phyloP scores from a whole-genome alignment of 2,113 vertebrate species.

The Amphiprion ocellaris region DNA sequence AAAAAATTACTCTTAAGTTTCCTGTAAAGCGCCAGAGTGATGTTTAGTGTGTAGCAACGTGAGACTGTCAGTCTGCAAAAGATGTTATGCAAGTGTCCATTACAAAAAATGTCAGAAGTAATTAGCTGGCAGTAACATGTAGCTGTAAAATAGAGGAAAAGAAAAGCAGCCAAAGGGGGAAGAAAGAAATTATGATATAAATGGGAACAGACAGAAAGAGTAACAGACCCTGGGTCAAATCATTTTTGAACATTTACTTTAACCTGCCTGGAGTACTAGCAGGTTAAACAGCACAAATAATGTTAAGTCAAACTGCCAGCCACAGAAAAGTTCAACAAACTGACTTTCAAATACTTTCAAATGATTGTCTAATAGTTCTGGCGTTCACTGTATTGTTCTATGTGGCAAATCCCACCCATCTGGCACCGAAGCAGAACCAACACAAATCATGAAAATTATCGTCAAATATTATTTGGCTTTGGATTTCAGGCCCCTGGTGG shows the following conservation, averaged over 20 bases:
- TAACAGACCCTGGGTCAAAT: slow-evolving; percentile 38
- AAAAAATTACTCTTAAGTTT: too few species aligned
- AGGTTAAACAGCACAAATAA: slow-evolving; percentile 48
- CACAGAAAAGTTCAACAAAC: slow-evolving; percentile 66
- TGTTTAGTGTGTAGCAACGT: background rate
- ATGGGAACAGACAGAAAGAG: slow-evolving; percentile 39
- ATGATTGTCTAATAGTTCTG: slow-evolving; percentile 74
- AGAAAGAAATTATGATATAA: slow-evolving; percentile 15
- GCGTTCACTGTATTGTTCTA: slow-evolving; percentile 62
- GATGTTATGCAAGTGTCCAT: slow-evolving; percentile 4
- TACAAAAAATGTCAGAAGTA: slow-evolving; percentile 12
- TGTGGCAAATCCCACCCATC: slow-evolving; percentile 75
- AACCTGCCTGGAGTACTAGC: slow-evolving; percentile 45
- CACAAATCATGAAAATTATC: slow-evolving; percentile 74
- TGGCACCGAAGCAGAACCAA: slow-evolving; percentile 57
- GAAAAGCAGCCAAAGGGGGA: background rate
- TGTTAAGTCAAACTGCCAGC: slow-evolving; percentile 59
- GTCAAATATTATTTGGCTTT: slow-evolving; percentile 56
- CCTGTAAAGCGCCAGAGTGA: background rate
- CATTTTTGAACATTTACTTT: slow-evolving; percentile 40
- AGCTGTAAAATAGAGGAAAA: slow-evolving; percentile 12
- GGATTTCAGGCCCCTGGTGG: slow-evolving; percentile 37
- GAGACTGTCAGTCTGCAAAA: background rate
- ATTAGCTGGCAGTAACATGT: slow-evolving; percentile 20
- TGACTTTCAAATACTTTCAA: slow-evolving; percentile 62